Evolutionary conservation across 35 echinoderm and acorn worm species (phyloP), one percentile per base, ranked within the genome.

Genomic region (Heliocidaris erythrogramma): DNA sequence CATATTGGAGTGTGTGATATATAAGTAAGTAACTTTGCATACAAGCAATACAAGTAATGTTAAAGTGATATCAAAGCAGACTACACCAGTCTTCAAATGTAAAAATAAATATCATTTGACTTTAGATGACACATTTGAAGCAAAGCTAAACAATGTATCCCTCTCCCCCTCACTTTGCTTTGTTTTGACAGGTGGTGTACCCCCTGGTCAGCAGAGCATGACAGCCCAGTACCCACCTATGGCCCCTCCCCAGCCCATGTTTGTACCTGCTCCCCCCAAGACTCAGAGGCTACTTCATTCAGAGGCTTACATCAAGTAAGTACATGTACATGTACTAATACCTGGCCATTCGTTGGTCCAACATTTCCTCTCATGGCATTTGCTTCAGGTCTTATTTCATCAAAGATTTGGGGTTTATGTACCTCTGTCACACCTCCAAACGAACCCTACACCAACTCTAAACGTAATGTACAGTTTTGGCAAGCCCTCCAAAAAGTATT

Each of bases 271-370:
- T 52, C 98, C 98, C 56, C 97, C 98, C 32, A 97, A 96, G 89
- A 99, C 98, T 14, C 98, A 99, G 85, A 89, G 98, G 94, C 85
- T 99, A 11, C 95, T 99, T 9, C 98, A 99, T 91, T 99, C 98
- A 35, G 98, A 99, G 53, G 98, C 98, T 24, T 99, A 99, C 49
- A 96, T 99, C 69, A 95, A 97, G 98, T 99, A 96, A 96, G 94
- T 60, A 16, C 32, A 48, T n/a, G 5, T n/a, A n/a, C n/a, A n/a
- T n/a, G n/a, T n/a, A n/a, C n/a, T n/a, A n/a, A 2, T 78, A 42
- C 35, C 35, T 42, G 35, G 1, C 35, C 35, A 42, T 42, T 94
- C 32, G n/a, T 1, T 85, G 7, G 2, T 90, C 30, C 13, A 21
- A 47, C 17, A 32, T 78, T 59, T 69, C 1, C 78, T 85, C 78